Conservation (phyloP, 2,888 invertebrate genomes). For the Nemapogon koenigi region DNA sequence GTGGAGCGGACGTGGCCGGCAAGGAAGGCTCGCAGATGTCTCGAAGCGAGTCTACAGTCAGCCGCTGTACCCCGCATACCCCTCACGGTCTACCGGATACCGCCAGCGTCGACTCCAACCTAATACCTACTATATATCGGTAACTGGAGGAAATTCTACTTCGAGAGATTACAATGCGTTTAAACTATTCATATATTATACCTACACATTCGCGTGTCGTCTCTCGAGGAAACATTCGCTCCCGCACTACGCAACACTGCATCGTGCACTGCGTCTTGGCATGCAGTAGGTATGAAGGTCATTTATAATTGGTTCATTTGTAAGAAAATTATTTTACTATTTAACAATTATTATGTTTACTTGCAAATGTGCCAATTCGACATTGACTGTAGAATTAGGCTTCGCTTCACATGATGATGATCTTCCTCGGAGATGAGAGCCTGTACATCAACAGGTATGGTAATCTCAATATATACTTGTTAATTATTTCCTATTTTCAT, state of each 20-base stretch:
- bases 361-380: constrained; percentile 1
- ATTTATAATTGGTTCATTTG: constrained; percentile 1
- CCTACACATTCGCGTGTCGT: neutral
- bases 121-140: constrained; percentile 89
- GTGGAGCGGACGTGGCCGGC: constrained; percentile 34
- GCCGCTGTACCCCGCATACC: constrained; percentile 54
- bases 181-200: neutral
- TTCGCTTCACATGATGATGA: constrained; percentile 52
- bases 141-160: too few relatives aligned
- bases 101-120: constrained; percentile 85
- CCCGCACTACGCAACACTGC: constrained; percentile 38
- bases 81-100: constrained; percentile 69
- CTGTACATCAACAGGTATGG: too few relatives aligned
- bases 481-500: too few relatives aligned
- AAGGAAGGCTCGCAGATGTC: constrained; percentile 67
- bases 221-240: constrained; percentile 24
- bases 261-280: constrained; percentile 57
- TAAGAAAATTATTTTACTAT: neutral
- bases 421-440: too few relatives aligned
- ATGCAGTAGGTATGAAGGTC: constrained; percentile 44
- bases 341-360: neutral
- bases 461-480: too few relatives aligned
- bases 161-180: too few relatives aligned
- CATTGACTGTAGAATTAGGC: constrained; percentile 15
- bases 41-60: constrained; percentile 76